Evolutionary conservation across 2,797 vertebrate genomes (phyloP), one percentile per base, ranked within the genome.

Genomic region (Myripristis murdjan): DNA sequence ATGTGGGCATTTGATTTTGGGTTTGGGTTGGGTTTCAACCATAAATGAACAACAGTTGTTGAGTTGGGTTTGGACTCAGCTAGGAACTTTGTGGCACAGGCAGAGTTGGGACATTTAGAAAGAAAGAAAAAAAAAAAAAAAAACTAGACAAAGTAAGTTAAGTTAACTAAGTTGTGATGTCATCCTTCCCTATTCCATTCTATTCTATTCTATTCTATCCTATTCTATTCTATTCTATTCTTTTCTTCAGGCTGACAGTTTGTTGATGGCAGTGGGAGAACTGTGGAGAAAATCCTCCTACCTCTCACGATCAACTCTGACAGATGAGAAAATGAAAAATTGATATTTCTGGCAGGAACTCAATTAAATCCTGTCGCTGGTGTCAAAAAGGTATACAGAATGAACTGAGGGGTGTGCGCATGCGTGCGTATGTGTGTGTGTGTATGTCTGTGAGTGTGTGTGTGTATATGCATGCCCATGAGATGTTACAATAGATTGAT

Each of bases 291-390:
- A 74, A 59, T 60, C 46, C 6, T 65, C 59, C 66, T 1, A 33
- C 51, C 24, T 31, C 37, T 68, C 58, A 64, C 49, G 64, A 51
- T 47, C 60, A 4, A 14, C 23, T 44, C 39, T 81, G 85, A 88
- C 87, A 84, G 68, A 73, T 84, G 81, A 86, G 69, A 86, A 91
- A 91, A 83, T 86, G 75, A 84, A 80, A 69, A 84, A 84, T 80
- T 90, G 71, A 82, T 85, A 84, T 82, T 87, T 85, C 65, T 90
- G 89, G 85, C 89, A 87, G 83, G 23, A 87, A 87, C 64, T 89
- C 89, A 89, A 86, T 89, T 89, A 87, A 84, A 83, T 84, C 79
- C 70, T 49, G 56, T 56, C 68, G 78, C 64, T 37, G 47, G 47
- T 74, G 74, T 77, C 61, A 63, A 60, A 24, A 44, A 55, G 31